These are phyloP conservation scores for Eristalis pertinax DNA, from an alignment of 2,888 invertebrate species.

Conservation along the genomic window DNA sequence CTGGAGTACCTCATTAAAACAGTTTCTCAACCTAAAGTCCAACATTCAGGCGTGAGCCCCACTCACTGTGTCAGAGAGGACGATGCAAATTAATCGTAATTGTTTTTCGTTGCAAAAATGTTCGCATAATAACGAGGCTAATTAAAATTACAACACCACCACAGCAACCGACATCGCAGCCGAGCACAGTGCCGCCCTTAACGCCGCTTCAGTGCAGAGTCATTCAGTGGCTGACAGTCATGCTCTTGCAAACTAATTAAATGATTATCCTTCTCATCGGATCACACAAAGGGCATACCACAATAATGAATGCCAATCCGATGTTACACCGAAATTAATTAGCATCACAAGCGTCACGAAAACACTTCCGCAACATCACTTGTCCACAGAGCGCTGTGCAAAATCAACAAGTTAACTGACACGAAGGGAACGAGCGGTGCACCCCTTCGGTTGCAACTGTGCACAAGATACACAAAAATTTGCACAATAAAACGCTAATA, in stretches of 20 bases:
- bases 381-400: constrained; percentile 33
- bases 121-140: constrained; percentile 42
- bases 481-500: constrained; percentile 70
- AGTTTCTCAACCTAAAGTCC: background rate
- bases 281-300: constrained; percentile 50
- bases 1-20: background rate
- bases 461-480: constrained; percentile 35
- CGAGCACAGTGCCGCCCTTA: background rate
- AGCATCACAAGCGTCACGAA: constrained; percentile 67
- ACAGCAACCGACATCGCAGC: background rate
- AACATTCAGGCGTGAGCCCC: background rate
- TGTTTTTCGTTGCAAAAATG: constrained; percentile 11
- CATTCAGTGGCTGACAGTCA: constrained; percentile 18
- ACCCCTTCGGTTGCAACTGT: constrained; percentile 40
- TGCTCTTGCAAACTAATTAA: constrained; percentile 61
- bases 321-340: constrained; percentile 64
- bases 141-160: constrained; percentile 41
- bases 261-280: constrained; percentile 64
- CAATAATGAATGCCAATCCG: constrained; percentile 67
- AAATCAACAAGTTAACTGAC: constrained; percentile 63
- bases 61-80: background rate
- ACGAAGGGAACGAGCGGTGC: constrained; percentile 21
- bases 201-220: background rate
- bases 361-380: constrained; percentile 71
- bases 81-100: constrained; percentile 24